These are phyloP conservation scores for Hemiscyllium ocellatum DNA, from an alignment of 2,113 vertebrate species.

Conservation along the genomic window DNA sequence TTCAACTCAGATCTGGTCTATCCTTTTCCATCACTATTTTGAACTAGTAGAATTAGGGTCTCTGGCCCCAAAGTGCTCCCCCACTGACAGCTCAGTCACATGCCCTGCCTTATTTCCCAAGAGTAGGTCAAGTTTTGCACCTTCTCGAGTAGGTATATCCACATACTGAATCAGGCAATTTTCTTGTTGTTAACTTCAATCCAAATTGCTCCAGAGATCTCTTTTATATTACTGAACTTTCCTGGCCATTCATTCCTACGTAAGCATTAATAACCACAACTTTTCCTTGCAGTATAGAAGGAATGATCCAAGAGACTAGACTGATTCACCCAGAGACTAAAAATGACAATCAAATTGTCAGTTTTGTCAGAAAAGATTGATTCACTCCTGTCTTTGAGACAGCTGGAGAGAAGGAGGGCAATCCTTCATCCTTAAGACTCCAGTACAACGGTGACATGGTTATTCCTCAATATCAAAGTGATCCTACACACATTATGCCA, in stretches of 20 bases:
- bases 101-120: too few relatives aligned
- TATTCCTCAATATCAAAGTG: not conserved
- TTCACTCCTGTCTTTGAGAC: not conserved
- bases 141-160: too few relatives aligned
- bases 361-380: not conserved
- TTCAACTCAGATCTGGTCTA: too few relatives aligned
- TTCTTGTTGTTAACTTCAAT: not conserved
- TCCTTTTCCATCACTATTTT: too few relatives aligned
- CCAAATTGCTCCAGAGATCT: not conserved
- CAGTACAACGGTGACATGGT: not conserved
- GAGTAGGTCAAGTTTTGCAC: too few relatives aligned
- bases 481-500: not conserved
- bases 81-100: too few relatives aligned
- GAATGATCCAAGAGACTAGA: not conserved
- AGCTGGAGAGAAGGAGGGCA: too few relatives aligned
- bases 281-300: not conserved
- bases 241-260: not conserved
- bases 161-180: too few relatives aligned
- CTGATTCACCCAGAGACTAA: not conserved
- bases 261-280: not conserved
- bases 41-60: too few relatives aligned
- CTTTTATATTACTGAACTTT: not conserved
- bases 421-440: too few relatives aligned
- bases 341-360: not conserved
- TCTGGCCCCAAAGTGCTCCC: too few relatives aligned